Evolutionary conservation across 2,113 vertebrate species (phyloP).

Genomic region (Anolis sagrei): DNA sequence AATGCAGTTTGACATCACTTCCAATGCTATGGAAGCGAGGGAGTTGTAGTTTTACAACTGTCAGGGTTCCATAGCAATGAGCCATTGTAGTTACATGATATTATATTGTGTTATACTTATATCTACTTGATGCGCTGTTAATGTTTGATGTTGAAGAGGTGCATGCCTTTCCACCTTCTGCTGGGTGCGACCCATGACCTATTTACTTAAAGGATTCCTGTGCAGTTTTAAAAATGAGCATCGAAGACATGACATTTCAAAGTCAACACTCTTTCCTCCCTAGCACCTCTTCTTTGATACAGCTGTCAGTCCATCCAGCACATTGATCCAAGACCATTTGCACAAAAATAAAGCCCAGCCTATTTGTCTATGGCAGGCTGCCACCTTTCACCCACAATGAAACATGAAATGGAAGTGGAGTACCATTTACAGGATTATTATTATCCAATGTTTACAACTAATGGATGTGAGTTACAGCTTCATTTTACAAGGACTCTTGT

Average conservation of each 20-base stretch:
- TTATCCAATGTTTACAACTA: constrained; percentile 59
- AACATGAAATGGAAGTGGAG: constrained; percentile 41
- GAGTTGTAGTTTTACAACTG: too few species aligned
- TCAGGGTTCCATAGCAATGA: too few species aligned
- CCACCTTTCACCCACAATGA: constrained; percentile 63
- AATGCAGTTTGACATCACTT: too few species aligned
- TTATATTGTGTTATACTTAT: too few species aligned
- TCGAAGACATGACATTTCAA: constrained; percentile 49
- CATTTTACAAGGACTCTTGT: constrained; percentile 62
- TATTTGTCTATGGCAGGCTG: constrained; percentile 58
- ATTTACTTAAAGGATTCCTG: constrained; percentile 27
- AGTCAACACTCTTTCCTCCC: constrained; percentile 51
- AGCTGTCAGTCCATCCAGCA: constrained; percentile 58
- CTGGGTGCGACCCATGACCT: not conserved
- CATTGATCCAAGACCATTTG: constrained; percentile 59
- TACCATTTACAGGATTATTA: constrained; percentile 63
- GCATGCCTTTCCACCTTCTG: not conserved
- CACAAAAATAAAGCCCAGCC: constrained; percentile 54
- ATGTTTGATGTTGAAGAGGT: not conserved
- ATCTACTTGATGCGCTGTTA: not conserved
- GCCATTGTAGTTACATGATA: too few species aligned
- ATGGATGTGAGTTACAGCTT: constrained; percentile 61
- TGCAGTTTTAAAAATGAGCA: constrained; percentile 20
- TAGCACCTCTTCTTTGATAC: constrained; percentile 42
- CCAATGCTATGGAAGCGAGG: too few species aligned